These are phyloP conservation scores for Phymastichus coffea DNA, from an alignment of 1,140 invertebrate species.

Conservation along the genomic window DNA sequence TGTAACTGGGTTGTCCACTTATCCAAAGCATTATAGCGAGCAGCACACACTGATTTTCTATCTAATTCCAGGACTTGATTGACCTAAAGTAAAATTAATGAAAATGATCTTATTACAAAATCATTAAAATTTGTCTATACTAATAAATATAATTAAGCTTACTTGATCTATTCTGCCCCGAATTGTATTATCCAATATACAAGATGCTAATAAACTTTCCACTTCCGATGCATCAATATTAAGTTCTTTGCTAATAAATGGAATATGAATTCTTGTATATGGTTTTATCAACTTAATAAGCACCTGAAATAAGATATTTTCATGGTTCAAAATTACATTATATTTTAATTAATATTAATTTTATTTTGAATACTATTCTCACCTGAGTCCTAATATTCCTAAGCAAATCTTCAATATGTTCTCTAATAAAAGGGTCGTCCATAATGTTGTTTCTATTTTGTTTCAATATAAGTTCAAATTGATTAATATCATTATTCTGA, in stretches of 20 bases:
- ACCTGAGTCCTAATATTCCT: slow-evolving; percentile 95
- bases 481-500: slow-evolving; percentile 98
- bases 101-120: slow-evolving; percentile 9
- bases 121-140: too few species aligned
- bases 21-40: slow-evolving; percentile 89
- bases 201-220: slow-evolving; percentile 96
- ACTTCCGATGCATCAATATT: slow-evolving; percentile 97
- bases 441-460: slow-evolving; percentile 96
- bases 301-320: slow-evolving; percentile 61
- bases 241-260: slow-evolving; percentile 96
- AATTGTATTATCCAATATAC: slow-evolving; percentile 98
- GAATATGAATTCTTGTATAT: slow-evolving; percentile 97
- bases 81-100: too few species aligned
- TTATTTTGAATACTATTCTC: slow-evolving; percentile 12
- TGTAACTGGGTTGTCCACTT: slow-evolving; percentile 94
- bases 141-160: slow-evolving; percentile 5
- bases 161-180: slow-evolving; percentile 93
- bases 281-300: slow-evolving; percentile 97
- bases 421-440: slow-evolving; percentile 99
- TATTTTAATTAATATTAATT: neutral
- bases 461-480: slow-evolving; percentile 96
- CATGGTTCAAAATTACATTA: slow-evolving; percentile 6
- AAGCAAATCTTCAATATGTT: slow-evolving; percentile 98
- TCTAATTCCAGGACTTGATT: slow-evolving; percentile 92
- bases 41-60: slow-evolving; percentile 76